A percentile compares a stretch with the other conserved stretches of the same genome.
Evolutionary conservation across 2,888 invertebrate species (phyloP).

Genomic region (Drosophila austrosaltans): DNA sequence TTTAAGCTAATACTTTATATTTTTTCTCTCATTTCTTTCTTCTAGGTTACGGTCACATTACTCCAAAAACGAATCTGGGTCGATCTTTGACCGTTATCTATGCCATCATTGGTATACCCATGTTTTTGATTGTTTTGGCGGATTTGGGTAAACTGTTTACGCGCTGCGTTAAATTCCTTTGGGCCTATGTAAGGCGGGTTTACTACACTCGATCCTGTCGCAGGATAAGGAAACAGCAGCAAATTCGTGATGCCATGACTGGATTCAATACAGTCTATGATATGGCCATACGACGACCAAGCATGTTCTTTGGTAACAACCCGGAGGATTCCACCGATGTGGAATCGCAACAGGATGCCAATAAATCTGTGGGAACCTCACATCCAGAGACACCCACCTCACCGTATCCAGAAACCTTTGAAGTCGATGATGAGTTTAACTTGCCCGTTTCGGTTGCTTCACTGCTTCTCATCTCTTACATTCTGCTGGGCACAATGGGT

Average conservation of each 20-base stretch:
- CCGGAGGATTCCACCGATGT: conserved; percentile 81
- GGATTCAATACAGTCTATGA: conserved; percentile 92
- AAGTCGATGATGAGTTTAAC: conserved; percentile 96
- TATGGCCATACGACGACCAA: conserved; percentile 90
- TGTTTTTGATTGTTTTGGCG: conserved; percentile 96
- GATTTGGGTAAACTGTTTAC: conserved; percentile 98
- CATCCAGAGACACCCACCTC: conserved; percentile 88
- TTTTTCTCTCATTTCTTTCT: conserved; percentile 42
- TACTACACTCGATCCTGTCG: conserved; percentile 94
- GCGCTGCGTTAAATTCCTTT: conserved; percentile 93
- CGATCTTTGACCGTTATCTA: conserved; percentile 95
- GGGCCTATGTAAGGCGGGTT: conserved; percentile 92
- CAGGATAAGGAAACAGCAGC: conserved; percentile 89
- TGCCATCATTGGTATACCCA: conserved; percentile 96
- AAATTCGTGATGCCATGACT: conserved; percentile 92
- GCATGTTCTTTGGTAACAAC: conserved; percentile 86
- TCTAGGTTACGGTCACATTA: conserved; percentile 98
- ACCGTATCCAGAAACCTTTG: conserved; percentile 90
- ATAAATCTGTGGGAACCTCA: conserved; percentile 73
- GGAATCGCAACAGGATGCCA: conserved; percentile 83
- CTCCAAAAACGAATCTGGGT: conserved; percentile 94
- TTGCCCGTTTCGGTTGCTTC: conserved; percentile 96
- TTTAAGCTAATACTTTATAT: not conserved
- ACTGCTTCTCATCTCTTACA: conserved; percentile 91
- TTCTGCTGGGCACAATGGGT: conserved; percentile 92